phyloP scores from a whole-genome alignment of 2,113 vertebrate genomes.

The Oryzias celebensis region DNA sequence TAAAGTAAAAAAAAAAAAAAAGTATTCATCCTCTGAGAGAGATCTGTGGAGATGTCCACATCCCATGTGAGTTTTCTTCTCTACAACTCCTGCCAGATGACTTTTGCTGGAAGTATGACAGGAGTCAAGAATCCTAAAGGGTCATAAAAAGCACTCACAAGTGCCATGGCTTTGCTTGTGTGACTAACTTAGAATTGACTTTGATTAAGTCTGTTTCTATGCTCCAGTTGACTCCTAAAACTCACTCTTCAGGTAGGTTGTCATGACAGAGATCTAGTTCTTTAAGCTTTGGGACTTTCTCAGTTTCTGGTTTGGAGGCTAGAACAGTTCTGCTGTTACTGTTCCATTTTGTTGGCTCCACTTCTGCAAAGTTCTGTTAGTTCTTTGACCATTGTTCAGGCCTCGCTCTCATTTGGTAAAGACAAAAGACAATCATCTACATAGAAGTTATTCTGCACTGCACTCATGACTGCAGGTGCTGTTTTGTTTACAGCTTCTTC shows the following conservation, averaged over 20 bases:
- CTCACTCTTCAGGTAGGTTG: not conserved
- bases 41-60: too few relatives aligned
- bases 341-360: not conserved
- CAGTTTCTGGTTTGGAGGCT: not conserved
- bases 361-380: not conserved
- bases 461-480: not conserved
- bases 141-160: too few relatives aligned
- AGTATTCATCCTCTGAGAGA: too few relatives aligned
- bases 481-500: not conserved
- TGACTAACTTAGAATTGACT: too few relatives aligned
- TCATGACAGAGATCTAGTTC: not conserved
- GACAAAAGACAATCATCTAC: not conserved
- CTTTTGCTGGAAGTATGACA: too few relatives aligned
- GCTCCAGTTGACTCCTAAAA: not conserved
- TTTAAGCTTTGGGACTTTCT: fast-evolving
- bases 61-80: too few relatives aligned
- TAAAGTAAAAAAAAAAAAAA: too few relatives aligned
- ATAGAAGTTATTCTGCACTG: constrained; percentile 1
- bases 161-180: too few relatives aligned
- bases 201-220: too few relatives aligned
- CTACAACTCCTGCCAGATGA: too few relatives aligned
- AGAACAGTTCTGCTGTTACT: not conserved
- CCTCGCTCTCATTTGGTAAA: fast-evolving
- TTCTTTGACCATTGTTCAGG: not conserved
- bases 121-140: too few relatives aligned